A percentile compares a stretch with the other conserved stretches of the same genome.
Conservation (phyloP, 2,888 invertebrate genomes). For the Serrognathus titanus region DNA sequence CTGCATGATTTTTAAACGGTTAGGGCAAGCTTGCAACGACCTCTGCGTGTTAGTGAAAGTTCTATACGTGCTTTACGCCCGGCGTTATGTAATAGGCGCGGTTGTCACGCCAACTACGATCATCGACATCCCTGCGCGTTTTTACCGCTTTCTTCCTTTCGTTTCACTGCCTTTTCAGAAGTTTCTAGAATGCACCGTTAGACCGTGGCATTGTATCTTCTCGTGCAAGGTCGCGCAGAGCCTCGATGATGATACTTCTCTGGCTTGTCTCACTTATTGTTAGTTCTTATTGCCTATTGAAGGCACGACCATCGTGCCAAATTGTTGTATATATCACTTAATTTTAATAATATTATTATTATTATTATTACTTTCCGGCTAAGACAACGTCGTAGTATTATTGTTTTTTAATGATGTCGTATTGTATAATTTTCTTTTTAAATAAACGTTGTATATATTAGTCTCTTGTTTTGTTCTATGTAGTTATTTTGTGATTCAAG, state of each 20-base stretch:
- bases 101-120: not conserved
- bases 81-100: not conserved
- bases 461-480: too few species aligned
- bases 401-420: not conserved
- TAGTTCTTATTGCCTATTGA: not conserved
- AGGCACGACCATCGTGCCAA: not conserved
- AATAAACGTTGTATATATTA: constrained; percentile 1
- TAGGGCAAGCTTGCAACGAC: too few species aligned
- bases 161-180: not conserved
- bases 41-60: not conserved
- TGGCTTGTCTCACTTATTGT: too few species aligned
- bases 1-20: too few species aligned
- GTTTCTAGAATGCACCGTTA: not conserved
- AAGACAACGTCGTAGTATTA: not conserved
- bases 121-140: not conserved
- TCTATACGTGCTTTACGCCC: not conserved
- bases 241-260: too few species aligned
- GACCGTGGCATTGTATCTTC: not conserved
- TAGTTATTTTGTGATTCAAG: too few species aligned
- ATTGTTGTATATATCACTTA: not conserved
- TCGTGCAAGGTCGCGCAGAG: not conserved
- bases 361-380: not conserved
- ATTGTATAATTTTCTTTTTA: not conserved
- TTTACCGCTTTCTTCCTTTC: not conserved
- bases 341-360: not conserved